Base-by-base conservation (phyloP, 2,113 vertebrate genomes). In the Madoqua kirkii region DNA sequence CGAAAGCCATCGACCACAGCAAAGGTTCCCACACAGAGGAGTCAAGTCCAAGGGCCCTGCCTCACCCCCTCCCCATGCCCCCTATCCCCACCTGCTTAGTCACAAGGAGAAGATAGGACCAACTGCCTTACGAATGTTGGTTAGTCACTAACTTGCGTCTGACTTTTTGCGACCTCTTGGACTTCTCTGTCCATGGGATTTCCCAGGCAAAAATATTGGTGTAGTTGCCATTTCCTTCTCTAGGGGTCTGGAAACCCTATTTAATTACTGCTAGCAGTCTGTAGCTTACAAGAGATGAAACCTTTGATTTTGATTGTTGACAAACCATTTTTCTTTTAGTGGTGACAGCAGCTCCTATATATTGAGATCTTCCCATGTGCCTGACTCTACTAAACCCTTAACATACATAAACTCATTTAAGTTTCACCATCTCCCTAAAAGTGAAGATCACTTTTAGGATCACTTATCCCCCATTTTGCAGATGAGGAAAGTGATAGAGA, bases 81-180 rank as follows among this genome's bases (percentile, higher is more conserved):
- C 27, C 64, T 40, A 29, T 50, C 29, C 59, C 79, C 48, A 82
- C 45, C 62, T 17, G 5, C 23, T 0, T 33, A 52, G 62, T 93
- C 79, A 23, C 62, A 74, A 95, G 55, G 54, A 94, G 82, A 85
- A 95, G 95, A 94, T 89, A 97, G 55, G 81, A 94, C 76, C 67
- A 40, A 83, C 84, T 57, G 60, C 94, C 91, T 96, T 87, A 36
- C 29, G 62, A n/a, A n/a, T 27, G 40, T 76, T 76, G 23, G 11
- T 76, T 27, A 43, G 71, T 76, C 23, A 3, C 23, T 76, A 76
- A 76, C 12, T 76, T 76, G 23, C 11, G 6, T 76, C 71, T 43
- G 36, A 43, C 36, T 76, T 76, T 27, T 43, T 14, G 71, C 12
- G 6, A 43, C 36, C 36, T 27, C 23, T 43, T 76, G 12, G 71